phyloP scores from a whole-genome alignment of 2,797 vertebrate species.

The Tympanoctomys barrerae region DNA sequence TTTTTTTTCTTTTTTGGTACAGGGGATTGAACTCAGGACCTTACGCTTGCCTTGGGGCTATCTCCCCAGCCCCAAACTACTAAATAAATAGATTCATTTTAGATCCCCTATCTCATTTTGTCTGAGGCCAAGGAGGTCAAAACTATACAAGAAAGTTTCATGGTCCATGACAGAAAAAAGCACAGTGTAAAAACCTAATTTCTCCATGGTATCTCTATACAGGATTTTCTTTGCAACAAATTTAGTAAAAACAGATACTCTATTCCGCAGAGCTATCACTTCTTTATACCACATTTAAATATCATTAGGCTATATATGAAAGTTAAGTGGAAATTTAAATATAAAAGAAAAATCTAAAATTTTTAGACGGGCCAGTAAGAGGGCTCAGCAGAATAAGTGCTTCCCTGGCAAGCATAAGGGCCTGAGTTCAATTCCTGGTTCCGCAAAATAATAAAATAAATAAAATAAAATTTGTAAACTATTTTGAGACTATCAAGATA shows the following conservation, averaged over 20 bases:
- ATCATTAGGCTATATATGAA: background rate
- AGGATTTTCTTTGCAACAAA: slow-evolving; percentile 7
- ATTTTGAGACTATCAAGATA: background rate
- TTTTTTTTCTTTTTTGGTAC: too few relatives aligned
- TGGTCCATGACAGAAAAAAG: slow-evolving; percentile 23
- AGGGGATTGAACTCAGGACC: too few relatives aligned
- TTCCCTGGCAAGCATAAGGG: too few relatives aligned
- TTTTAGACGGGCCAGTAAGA: background rate
- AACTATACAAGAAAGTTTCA: background rate
- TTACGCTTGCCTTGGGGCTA: too few relatives aligned
- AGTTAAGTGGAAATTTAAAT: slow-evolving; percentile 41
- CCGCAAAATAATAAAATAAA: too few relatives aligned
- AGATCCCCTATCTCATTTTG: slow-evolving; percentile 14
- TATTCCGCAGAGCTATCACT: background rate
- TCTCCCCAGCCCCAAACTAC: too few relatives aligned
- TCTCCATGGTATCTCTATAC: background rate
- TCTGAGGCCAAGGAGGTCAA: background rate
- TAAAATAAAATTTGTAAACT: background rate
- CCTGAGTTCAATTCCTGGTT: too few relatives aligned
- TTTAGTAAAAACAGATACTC: slow-evolving; percentile 35
- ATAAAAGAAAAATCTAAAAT: slow-evolving; percentile 35
- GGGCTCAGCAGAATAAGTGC: too few relatives aligned
- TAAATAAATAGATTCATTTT: slow-evolving; percentile 10
- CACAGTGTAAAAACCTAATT: background rate
- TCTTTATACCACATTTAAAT: slow-evolving; percentile 33